Evolutionary conservation across 2,797 vertebrate genomes (phyloP).

Genomic region (Holocentrus rufus): DNA sequence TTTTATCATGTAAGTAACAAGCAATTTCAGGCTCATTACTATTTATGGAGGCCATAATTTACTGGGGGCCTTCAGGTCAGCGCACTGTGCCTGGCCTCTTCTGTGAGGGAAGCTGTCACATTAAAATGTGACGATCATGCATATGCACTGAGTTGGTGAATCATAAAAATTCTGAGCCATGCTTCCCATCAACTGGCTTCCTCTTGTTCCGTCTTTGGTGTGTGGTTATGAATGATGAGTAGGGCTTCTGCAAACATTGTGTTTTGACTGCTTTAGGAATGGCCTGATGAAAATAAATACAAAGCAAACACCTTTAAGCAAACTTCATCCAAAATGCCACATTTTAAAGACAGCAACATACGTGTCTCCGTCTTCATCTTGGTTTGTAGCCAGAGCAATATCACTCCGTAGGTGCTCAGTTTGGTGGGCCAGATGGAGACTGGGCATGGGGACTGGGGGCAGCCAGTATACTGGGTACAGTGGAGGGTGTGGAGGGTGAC

Average conservation of each 20-base stretch:
- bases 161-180: conserved; percentile 3
- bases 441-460: conserved; percentile 26
- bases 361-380: conserved; percentile 82
- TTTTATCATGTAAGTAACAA: background rate
- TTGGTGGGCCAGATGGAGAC: conserved; percentile 27
- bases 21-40: background rate
- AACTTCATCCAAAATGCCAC: background rate
- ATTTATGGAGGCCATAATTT: conserved; percentile 13
- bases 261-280: background rate
- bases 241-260: background rate
- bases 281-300: background rate
- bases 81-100: background rate
- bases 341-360: conserved; percentile 59
- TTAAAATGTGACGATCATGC: background rate
- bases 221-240: background rate
- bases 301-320: background rate
- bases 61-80: background rate
- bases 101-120: background rate
- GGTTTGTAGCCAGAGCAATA: conserved; percentile 69
- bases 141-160: conserved; percentile 21
- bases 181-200: background rate
- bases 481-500: background rate
- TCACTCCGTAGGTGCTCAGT: conserved; percentile 37
- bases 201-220: background rate
- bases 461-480: conserved; percentile 38